A percentile compares a stretch with the other conserved stretches of the same genome.
These are phyloP conservation scores for Corydoras maculifer DNA, from an alignment of 2,113 vertebrate species.

Conservation along the genomic window DNA sequence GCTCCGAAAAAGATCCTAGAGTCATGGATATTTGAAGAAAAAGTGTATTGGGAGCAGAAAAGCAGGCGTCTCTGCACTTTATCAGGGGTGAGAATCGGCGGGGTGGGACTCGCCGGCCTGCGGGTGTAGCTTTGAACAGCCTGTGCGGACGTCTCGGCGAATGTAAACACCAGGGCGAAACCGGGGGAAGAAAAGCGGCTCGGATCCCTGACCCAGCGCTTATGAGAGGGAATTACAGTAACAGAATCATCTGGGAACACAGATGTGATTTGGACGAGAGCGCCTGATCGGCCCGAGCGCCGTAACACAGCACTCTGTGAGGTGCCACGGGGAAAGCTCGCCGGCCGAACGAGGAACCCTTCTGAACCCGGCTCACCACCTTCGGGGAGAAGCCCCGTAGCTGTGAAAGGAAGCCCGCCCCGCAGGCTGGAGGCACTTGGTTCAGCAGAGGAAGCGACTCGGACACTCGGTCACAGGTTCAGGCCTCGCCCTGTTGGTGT, in stretches of 20 bases:
- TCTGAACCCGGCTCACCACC: constrained; percentile 25
- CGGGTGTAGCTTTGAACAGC: neutral
- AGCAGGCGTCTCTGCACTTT: neutral
- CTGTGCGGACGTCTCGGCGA: constrained; percentile 30
- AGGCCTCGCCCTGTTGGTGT: too few species aligned
- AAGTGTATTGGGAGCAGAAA: neutral
- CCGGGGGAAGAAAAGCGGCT: constrained; percentile 44
- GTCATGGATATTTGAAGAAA: neutral
- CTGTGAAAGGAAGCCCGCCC: constrained; percentile 8
- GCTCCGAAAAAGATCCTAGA: too few species aligned
- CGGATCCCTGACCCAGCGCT: constrained; percentile 48
- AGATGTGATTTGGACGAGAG: constrained; percentile 56
- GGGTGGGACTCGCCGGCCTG: neutral
- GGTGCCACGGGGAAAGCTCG: constrained; percentile 43
- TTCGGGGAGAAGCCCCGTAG: constrained; percentile 23
- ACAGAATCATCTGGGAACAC: constrained; percentile 65
- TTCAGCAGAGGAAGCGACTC: neutral
- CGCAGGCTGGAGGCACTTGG: constrained; percentile 37
- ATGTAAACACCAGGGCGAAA: constrained; percentile 41
- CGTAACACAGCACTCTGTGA: constrained; percentile 59
- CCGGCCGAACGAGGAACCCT: constrained; percentile 49
- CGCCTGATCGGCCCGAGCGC: constrained; percentile 57
- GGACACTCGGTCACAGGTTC: too few species aligned
- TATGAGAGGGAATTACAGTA: constrained; percentile 50
- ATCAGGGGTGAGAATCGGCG: constrained; percentile 7